Base-by-base conservation (phyloP, 2,797 vertebrate genomes). In the Orientallactaga sibirica region DNA sequence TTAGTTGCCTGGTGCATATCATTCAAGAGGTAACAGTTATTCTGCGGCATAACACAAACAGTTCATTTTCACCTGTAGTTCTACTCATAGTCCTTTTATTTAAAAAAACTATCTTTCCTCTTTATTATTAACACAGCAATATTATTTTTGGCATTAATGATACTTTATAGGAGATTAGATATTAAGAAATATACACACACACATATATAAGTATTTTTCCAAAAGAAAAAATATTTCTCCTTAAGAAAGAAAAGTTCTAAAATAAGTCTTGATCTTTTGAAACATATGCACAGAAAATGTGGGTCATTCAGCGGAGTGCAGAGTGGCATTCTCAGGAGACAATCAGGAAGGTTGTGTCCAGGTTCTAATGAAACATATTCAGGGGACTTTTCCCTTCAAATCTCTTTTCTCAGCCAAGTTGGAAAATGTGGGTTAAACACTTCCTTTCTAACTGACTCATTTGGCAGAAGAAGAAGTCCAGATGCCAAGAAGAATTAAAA, bases 371-470 rank as follows among this genome's bases (percentile, higher is more conserved):
- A 92, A 91, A 77, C 18, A 73, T 75, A 79, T 3, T 61, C 48
- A 74, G 64, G 66, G 33, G 81, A 62, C 29, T 80, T 95, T 86
- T 90, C 64, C 88, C 68, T 94, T 86, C 79, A 62, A 78, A 80
- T 10, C 29, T 87, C 76, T 92, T 94, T 92, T 85, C 70, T 55
- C 88, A 95, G 84, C 81, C 80, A 92, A 91, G 58, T 91, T 79
- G 29, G 74, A 91, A 94, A 95, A 79, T 81, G 29, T 87, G 24
- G 37, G 71, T 85, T 86, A 92, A 95, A 95, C 64, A 86, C 82
- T 96, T 96, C 94, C 86, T 94, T 70, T 94, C 81, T 94, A 55
- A 92, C 71, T 96, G 95, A 96, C 78, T 95, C 95, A 96, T 82
- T 70, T 93, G 94, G 92, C 90, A 94, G 43, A 76, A 90, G 88